Base-by-base conservation (phyloP, 2,888 invertebrate genomes). In the Spodoptera exigua region DNA sequence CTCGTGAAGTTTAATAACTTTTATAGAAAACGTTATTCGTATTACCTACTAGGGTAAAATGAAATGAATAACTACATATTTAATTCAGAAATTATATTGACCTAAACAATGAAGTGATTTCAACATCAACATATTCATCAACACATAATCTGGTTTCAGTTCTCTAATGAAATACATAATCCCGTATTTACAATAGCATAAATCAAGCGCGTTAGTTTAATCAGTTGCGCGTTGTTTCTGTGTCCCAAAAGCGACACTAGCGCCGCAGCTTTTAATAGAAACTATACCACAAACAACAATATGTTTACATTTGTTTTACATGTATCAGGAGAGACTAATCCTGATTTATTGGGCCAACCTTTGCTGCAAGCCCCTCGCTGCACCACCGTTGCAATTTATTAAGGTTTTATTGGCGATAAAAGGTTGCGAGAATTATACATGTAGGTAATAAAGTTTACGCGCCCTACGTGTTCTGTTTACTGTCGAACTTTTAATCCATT, bases 251-350 rank as follows among this genome's bases (percentile, higher is more conserved):
- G 57, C 61, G 14, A 56, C 11, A 45, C 53, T 69, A 56, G 66
- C 7, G 37, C 57, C 44, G 32, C 46, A 27, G 49, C 10, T 56
- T 27, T 61, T 70, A 66, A 73, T 69, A 70, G 70, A 60, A 74
- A 74, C 71, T 58, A 51, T 46, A 58, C 67, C 56, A 43, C 67
- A 60, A 67, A 67, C 67, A 60, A 61, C 70, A 62, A 78, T 78
- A 73, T 61, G 76, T 73, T 51, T 47, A 49, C 61, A 13, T 65
- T 75, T 59, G 74, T 56, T 76, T 76, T 34, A 63, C 74, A 75
- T 58, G 51, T 70, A 77, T 70, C 72, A 73, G 63, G 61, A 51
- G 48, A 56, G 41, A 65, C 76, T 78, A 79, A 78, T 78, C 78
- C 62, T 70, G 76, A 78, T 78, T 70, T 66, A 78, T 79, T 55